Evolutionary conservation across 2,888 invertebrate genomes (phyloP).

Genomic region (Allophyes oxyacanthae): DNA sequence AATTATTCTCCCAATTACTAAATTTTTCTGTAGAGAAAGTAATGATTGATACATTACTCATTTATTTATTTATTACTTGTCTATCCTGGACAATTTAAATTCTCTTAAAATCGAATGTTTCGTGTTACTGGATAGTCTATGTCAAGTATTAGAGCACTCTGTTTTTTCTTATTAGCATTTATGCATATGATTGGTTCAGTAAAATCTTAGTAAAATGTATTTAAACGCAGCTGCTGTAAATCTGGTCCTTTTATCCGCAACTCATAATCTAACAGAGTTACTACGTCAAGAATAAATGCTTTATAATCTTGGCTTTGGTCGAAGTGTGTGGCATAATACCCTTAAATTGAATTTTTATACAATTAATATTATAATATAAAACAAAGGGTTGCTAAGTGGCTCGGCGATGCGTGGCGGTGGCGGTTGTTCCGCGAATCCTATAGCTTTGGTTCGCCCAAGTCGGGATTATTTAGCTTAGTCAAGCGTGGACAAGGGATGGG

Average conservation of each 20-base stretch:
- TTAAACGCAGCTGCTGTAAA: no score
- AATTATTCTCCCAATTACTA: no score
- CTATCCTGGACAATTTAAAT: no score
- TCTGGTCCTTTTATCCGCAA: background rate
- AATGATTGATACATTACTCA: no score
- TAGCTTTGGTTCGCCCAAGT: constrained; percentile 71
- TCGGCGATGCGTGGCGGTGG: constrained; percentile 69
- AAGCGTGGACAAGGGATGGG: constrained; percentile 65
- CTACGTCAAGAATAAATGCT: background rate
- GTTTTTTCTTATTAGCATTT: no score
- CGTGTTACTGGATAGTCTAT: no score
- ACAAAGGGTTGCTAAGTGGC: constrained; percentile 69
- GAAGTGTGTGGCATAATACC: constrained; percentile 39
- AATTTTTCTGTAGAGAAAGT: no score
- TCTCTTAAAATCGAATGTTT: no score
- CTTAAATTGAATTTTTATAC: constrained; percentile 47
- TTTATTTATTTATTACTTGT: no score
- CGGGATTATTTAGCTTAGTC: constrained; percentile 78
- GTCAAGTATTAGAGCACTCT: no score
- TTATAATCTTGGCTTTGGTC: background rate
- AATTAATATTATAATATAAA: constrained; percentile 61
- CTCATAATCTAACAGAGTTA: background rate
- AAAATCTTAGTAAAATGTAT: no score
- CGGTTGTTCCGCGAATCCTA: constrained; percentile 77
- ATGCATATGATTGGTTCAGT: no score